phyloP scores from a whole-genome alignment of 2,113 vertebrate genomes.

The Sander lucioperca region DNA sequence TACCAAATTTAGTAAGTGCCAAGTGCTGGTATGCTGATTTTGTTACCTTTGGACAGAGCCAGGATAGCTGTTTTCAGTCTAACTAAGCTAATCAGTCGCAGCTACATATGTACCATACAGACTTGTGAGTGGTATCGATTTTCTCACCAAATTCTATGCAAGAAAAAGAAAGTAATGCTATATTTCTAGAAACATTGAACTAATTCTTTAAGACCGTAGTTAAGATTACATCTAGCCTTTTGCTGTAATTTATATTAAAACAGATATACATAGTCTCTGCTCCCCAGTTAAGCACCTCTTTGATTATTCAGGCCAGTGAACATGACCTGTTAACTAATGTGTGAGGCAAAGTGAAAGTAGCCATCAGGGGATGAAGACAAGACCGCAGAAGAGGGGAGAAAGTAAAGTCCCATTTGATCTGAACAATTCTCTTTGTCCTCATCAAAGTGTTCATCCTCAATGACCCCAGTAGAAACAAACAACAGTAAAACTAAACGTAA shows the following conservation, averaged over 20 bases:
- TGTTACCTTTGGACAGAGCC: not conserved
- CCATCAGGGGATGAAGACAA: not conserved
- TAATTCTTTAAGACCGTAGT: not conserved
- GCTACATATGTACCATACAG: not conserved
- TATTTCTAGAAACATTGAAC: not conserved
- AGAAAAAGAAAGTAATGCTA: not conserved
- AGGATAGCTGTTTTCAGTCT: not conserved
- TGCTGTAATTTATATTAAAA: slow-evolving; percentile 1
- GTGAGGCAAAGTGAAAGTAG: slow-evolving; percentile 6
- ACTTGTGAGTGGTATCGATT: not conserved
- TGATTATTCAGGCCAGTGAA: slow-evolving; percentile 6
- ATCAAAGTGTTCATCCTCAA: not conserved
- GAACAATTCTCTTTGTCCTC: not conserved
- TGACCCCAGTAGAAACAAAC: not conserved
- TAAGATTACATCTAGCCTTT: not conserved
- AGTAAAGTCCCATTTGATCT: slow-evolving; percentile 1
- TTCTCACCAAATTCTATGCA: not conserved
- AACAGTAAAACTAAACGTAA: not conserved
- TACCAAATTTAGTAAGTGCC: too few species aligned
- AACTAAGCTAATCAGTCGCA: not conserved
- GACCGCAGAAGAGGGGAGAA: not conserved
- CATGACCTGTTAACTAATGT: not conserved
- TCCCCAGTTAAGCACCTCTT: slow-evolving; percentile 15
- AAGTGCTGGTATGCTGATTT: not conserved
- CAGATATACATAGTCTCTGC: not conserved